Conservation (phyloP, 2,797 vertebrate species). For the Valencia hispanica region DNA sequence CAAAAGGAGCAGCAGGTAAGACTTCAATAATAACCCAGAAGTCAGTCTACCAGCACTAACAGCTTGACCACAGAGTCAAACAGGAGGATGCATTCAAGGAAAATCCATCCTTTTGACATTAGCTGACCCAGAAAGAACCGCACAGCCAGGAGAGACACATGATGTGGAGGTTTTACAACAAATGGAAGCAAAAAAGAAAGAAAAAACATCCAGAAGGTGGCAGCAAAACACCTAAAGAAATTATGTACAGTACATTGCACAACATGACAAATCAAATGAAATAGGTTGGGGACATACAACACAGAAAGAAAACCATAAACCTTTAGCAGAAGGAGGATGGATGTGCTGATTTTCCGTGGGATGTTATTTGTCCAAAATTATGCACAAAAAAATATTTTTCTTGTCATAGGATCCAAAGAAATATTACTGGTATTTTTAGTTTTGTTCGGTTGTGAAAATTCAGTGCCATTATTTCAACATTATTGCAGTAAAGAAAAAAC, state of each 20-base stretch:
- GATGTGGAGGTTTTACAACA: constrained; percentile 15
- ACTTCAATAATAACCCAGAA: constrained; percentile 28
- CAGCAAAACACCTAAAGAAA: constrained; percentile 45
- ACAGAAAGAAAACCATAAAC: too few relatives aligned
- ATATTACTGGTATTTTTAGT: too few relatives aligned
- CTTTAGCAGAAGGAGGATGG: too few relatives aligned
- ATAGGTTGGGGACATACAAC: too few relatives aligned
- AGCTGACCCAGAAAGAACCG: constrained; percentile 29
- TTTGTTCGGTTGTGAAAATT: too few relatives aligned
- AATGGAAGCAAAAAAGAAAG: background rate
- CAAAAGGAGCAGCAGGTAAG: constrained; percentile 5
- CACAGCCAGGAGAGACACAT: background rate
- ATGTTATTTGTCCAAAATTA: too few relatives aligned
- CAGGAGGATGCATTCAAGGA: constrained; percentile 39
- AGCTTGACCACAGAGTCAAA: constrained; percentile 23
- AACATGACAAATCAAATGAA: background rate
- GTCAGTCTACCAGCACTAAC: constrained; percentile 9
- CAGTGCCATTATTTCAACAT: too few relatives aligned
- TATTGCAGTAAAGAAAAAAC: too few relatives aligned
- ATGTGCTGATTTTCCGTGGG: too few relatives aligned
- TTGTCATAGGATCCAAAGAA: too few relatives aligned
- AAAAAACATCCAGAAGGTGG: constrained; percentile 53
- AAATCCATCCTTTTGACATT: constrained; percentile 25
- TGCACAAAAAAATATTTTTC: too few relatives aligned
- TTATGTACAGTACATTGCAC: too few relatives aligned